Evolutionary conservation across 2,797 vertebrate species (phyloP), one percentile per base, ranked within the genome.

Genomic region (Melanogrammus aeglefinus): DNA sequence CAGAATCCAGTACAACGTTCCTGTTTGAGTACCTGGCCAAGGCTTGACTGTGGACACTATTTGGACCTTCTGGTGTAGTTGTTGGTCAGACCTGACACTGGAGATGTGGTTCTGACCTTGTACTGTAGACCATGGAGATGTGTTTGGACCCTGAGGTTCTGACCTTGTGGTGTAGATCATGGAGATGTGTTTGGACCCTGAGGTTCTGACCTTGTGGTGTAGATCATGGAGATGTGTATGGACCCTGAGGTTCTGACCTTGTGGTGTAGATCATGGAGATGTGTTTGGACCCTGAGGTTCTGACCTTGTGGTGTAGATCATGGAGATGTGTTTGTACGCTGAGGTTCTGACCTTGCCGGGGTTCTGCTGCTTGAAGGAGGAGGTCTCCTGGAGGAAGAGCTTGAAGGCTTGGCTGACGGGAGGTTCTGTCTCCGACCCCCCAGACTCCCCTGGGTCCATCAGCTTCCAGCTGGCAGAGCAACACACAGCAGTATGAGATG

Each of bases 281-380:
- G 47, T 51, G 47, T 51, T 16, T 44, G 12, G 41, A 44, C 41
- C 3, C 1, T 27, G 10, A 76, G 84, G 39, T 31, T 83, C 92
- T 94, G 94, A 96, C 98, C 96, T 99, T 99, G 80, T 44, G 41
- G 41, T 44, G 41, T 44, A 13, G 41, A 10, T 13, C 10, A 10
- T 13, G 12, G 41, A 44, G 8, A 44, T 63, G 51, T 71, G 63
- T 33, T 1, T 33, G 38, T 1, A 27, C 18, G 2, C 1, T 27
- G 10, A 76, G 84, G 38, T 31, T 83, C 92, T 94, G 94, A 96
- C 98, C 96, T 99, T 99, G 80, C 97, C 98, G 1, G 98, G 98
- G 86, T 96, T 99, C 85, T 98, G 96, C 89, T 98, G 96, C 88
- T 98, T 98, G 87, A 99, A 99, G 79, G 95, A 95, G 21, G 96